Percentiles rank a stretch among this genome's conserved stretches.
phyloP scores from a whole-genome alignment of 30 jellyfish, hydroid and myxozoan species.

The Pelagia noctiluca region DNA sequence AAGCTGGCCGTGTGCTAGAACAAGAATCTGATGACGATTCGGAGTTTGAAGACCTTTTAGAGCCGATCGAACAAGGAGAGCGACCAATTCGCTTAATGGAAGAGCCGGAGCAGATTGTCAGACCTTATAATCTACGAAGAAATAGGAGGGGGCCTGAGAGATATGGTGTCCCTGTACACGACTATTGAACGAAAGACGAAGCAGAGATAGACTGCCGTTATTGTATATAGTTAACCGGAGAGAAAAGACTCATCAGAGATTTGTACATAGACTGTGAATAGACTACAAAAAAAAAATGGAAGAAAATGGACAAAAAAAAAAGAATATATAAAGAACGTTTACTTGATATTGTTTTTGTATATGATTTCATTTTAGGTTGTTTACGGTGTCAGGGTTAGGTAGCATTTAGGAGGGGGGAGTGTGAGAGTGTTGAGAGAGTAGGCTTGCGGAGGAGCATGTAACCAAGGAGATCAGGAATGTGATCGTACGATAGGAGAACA shows the following conservation, averaged over 20 bases:
- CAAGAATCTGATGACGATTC: slow-evolving; percentile 34
- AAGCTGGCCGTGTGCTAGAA: slow-evolving; percentile 13
- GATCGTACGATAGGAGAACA: no score
- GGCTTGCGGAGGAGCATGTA: no score
- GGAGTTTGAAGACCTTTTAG: slow-evolving; percentile 29
- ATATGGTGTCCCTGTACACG: no score
- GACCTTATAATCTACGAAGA: slow-evolving; percentile 19
- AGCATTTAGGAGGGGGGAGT: no score
- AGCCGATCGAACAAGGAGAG: slow-evolving; percentile 5
- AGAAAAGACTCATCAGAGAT: neutral
- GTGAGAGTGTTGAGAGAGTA: no score
- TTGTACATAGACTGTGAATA: neutral
- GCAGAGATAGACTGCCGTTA: no score
- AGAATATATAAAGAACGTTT: neutral
- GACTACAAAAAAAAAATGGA: neutral
- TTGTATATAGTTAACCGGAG: neutral
- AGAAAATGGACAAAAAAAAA: neutral
- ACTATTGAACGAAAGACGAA: no score
- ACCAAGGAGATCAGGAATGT: no score
- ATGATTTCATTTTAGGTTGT: no score
- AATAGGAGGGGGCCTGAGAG: neutral
- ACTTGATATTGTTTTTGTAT: no score
- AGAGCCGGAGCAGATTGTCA: slow-evolving; percentile 8
- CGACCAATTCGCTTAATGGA: slow-evolving; percentile 12
- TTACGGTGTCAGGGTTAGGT: no score